phyloP scores from a whole-genome alignment of 2,888 invertebrate species.

The Crepidodera aurea region DNA sequence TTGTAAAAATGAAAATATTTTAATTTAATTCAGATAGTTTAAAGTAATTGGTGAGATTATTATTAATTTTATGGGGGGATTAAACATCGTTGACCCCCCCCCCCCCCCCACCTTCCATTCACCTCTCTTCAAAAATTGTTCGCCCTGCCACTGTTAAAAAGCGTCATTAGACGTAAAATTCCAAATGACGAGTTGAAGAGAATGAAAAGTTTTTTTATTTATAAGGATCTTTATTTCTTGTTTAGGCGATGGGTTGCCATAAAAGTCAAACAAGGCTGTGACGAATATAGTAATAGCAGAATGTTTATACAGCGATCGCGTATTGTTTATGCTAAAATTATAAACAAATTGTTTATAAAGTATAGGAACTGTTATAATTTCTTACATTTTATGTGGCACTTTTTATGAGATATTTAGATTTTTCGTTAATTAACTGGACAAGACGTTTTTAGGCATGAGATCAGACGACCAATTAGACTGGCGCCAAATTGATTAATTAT shows the following conservation, averaged over 20 bases:
- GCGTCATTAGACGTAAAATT: constrained; percentile 18
- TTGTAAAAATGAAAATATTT: no score
- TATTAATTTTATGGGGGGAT: no score
- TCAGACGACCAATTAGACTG: no score
- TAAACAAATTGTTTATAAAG: constrained; percentile 34
- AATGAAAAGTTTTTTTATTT: constrained; percentile 32
- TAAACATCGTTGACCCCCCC: no score
- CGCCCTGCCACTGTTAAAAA: constrained; percentile 5
- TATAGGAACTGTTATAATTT: constrained; percentile 20
- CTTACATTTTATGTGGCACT: constrained; percentile 27
- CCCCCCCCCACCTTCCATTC: no score
- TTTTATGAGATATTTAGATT: constrained; percentile 1
- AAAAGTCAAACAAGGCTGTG: constrained; percentile 39
- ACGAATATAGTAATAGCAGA: constrained; percentile 39
- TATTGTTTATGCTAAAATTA: constrained; percentile 37
- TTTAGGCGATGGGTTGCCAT: constrained; percentile 37
- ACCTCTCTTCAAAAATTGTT: no score
- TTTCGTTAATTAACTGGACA: not conserved
- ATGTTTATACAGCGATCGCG: constrained; percentile 36
- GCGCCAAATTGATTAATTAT: no score
- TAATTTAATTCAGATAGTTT: no score
- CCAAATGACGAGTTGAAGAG: constrained; percentile 27
- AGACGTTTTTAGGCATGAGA: not conserved
- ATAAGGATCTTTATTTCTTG: constrained; percentile 38
- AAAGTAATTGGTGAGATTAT: no score